A percentile compares a stretch with the other conserved stretches of the same genome.
Evolutionary conservation across 1,140 invertebrate genomes (phyloP).

Genomic region (Aplysia californica): DNA sequence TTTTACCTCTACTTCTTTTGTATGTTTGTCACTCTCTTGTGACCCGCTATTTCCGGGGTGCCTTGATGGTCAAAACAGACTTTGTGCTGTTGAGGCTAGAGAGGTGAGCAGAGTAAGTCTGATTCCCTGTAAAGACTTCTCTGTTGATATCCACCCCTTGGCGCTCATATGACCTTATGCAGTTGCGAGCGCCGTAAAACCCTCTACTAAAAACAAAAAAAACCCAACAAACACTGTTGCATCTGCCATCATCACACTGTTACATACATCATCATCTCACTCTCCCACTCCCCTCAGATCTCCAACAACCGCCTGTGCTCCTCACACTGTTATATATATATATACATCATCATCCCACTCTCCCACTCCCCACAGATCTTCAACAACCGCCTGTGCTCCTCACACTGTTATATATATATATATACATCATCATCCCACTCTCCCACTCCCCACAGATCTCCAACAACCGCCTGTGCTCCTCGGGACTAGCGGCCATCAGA

Average conservation of each 20-base stretch:
- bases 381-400: neutral
- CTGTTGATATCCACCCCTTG: no score
- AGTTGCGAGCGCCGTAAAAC: no score
- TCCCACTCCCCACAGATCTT: neutral
- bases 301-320: neutral
- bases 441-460: neutral
- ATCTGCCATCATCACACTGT: neutral
- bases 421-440: neutral
- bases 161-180: no score
- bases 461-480: conserved; percentile 11
- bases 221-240: no score
- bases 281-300: neutral
- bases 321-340: neutral
- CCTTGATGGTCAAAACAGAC: no score
- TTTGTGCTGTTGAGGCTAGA: no score
- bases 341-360: neutral
- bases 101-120: no score
- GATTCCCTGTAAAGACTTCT: no score
- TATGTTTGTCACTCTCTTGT: no score
- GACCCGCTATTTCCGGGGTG: no score
- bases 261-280: neutral
- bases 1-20: no score
- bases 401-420: neutral
- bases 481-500: neutral
- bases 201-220: no score